These are phyloP conservation scores for Drosophila villosipedis DNA, from an alignment of 2,888 invertebrate species.

Conservation along the genomic window DNA sequence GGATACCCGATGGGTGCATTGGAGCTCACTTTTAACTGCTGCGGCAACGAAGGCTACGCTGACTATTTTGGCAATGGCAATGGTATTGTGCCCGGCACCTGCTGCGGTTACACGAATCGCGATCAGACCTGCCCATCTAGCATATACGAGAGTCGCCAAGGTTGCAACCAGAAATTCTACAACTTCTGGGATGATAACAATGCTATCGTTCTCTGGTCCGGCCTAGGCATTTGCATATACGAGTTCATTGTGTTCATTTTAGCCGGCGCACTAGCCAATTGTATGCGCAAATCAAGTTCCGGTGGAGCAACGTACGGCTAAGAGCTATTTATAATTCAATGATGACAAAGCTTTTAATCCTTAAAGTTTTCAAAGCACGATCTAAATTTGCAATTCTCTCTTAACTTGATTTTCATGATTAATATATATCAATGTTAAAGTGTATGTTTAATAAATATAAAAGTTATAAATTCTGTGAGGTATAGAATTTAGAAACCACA, in stretches of 20 bases:
- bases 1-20: slow-evolving; percentile 77
- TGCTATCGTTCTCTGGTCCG: slow-evolving; percentile 87
- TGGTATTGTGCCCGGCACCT: slow-evolving; percentile 65
- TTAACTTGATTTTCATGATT: not conserved
- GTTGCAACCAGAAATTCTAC: slow-evolving; percentile 78
- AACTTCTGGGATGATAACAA: slow-evolving; percentile 81
- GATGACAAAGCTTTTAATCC: not conserved
- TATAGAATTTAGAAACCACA: not conserved
- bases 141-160: slow-evolving; percentile 41
- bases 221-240: slow-evolving; percentile 89
- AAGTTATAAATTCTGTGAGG: not conserved
- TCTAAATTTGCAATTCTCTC: not conserved
- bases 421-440: not conserved
- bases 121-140: slow-evolving; percentile 25
- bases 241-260: slow-evolving; percentile 92
- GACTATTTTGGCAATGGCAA: slow-evolving; percentile 40
- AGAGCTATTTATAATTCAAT: not conserved
- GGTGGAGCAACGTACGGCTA: slow-evolving; percentile 31
- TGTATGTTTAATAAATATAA: not conserved
- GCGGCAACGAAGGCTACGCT: slow-evolving; percentile 58
- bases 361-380: not conserved
- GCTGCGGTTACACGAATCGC: slow-evolving; percentile 66
- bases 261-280: slow-evolving; percentile 92
- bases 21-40: slow-evolving; percentile 76
- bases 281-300: slow-evolving; percentile 86